Conservation (phyloP, 37 sponge, comb jelly and placozoan genomes). For the Agelas oroides region DNA sequence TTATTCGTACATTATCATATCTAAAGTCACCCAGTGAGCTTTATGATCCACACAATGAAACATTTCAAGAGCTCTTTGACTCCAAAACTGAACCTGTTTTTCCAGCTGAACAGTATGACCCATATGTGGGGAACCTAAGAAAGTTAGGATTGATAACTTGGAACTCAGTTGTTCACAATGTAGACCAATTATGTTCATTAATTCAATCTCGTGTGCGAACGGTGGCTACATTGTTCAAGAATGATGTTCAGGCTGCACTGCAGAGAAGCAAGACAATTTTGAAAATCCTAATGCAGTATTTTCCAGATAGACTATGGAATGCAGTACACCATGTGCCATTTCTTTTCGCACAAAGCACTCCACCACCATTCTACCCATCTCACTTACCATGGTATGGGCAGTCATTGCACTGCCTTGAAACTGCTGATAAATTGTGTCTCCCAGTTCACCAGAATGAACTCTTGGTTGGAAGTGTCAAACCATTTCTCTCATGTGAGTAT, state of each 20-base stretch:
- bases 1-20: too few species aligned
- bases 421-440: background rate
- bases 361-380: constrained; percentile 22
- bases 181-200: constrained; percentile 6
- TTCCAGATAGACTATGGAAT: too few species aligned
- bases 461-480: constrained; percentile 46
- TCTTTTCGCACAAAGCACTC: background rate
- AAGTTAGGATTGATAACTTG: constrained; percentile 46
- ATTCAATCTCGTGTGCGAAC: constrained; percentile 32
- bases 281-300: background rate
- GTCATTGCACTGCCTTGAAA: background rate
- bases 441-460: background rate
- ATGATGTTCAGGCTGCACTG: background rate
- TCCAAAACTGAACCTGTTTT: constrained; percentile 4
- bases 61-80: constrained; percentile 39
- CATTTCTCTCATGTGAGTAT: constrained; percentile 21
- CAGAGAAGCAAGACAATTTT: constrained; percentile 20
- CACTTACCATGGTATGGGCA: constrained; percentile 36
- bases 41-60: constrained; percentile 39
- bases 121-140: constrained; percentile 3
- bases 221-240: background rate
- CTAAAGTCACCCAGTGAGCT: constrained; percentile 16
- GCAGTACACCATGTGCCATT: constrained; percentile 15
- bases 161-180: constrained; percentile 1
- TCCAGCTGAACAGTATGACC: constrained; percentile 17